phyloP scores from a whole-genome alignment of 2,113 vertebrate genomes.

The Dolichallabes microphthalmus region DNA sequence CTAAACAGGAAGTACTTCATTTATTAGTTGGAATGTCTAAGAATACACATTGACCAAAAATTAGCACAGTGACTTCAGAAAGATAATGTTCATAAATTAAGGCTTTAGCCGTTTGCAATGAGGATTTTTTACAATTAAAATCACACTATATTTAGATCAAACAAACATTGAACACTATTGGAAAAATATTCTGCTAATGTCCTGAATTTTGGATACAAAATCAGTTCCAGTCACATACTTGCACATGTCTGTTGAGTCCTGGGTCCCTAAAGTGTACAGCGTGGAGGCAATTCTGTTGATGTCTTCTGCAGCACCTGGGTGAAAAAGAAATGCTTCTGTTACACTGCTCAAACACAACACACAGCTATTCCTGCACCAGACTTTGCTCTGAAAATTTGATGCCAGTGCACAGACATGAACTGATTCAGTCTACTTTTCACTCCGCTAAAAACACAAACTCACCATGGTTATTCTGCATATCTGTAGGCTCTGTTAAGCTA shows the following conservation, averaged over 20 bases:
- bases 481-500: background rate
- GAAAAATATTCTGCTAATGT: background rate
- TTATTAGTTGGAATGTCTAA: background rate
- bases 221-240: slow-evolving; percentile 76
- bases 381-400: background rate
- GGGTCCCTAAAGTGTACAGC: slow-evolving; percentile 91
- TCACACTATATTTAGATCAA: background rate
- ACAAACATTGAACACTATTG: background rate
- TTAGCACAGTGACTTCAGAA: background rate
- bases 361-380: background rate
- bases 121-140: background rate
- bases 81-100: background rate
- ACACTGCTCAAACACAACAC: background rate
- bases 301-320: slow-evolving; percentile 89
- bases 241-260: slow-evolving; percentile 96
- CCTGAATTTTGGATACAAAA: background rate
- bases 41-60: background rate
- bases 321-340: slow-evolving; percentile 34
- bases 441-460: background rate
- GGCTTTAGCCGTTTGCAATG: background rate
- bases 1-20: background rate
- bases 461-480: background rate
- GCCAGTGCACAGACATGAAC: background rate
- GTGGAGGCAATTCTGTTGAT: slow-evolving; percentile 98
- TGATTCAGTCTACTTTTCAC: slow-evolving; percentile 1